Conservation (phyloP, 2,797 vertebrate species). For the Lagodon rhomboides region DNA sequence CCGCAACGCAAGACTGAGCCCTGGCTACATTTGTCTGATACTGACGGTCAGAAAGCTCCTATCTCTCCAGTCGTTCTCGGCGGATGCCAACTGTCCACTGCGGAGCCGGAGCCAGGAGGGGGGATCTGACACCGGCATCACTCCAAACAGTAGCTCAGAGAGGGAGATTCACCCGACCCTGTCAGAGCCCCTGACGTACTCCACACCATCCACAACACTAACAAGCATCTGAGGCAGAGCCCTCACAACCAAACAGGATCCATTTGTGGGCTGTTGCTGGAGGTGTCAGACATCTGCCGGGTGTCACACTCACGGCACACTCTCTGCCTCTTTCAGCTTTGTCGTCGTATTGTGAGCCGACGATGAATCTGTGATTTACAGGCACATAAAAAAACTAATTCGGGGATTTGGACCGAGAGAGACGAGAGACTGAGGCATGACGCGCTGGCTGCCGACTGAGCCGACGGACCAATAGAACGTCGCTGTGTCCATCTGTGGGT, state of each 20-base stretch:
- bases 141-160: conserved; percentile 43
- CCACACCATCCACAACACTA: conserved; percentile 61
- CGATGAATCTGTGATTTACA: conserved; percentile 70
- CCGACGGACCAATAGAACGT: conserved; percentile 72
- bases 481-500: conserved; percentile 84
- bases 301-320: conserved; percentile 6
- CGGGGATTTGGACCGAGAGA: conserved; percentile 67
- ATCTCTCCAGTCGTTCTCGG: conserved; percentile 52
- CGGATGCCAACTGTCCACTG: conserved; percentile 49
- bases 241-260: conserved; percentile 54
- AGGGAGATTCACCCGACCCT: conserved; percentile 59
- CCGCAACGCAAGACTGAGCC: conserved; percentile 60
- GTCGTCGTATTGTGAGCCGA: conserved; percentile 62
- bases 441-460: conserved; percentile 71
- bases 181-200: conserved; percentile 62
- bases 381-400: conserved; percentile 73
- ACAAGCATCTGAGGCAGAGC: conserved; percentile 66
- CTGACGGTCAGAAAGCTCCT: conserved; percentile 66
- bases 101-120: conserved; percentile 44
- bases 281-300: conserved; percentile 62
- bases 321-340: conserved; percentile 54
- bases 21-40: conserved; percentile 67
- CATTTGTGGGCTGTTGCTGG: conserved; percentile 42
- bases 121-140: conserved; percentile 54
- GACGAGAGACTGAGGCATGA: conserved; percentile 76